Evolutionary conservation across 1,140 invertebrate species (phyloP).

Genomic region (Trichonephila clavipes): DNA sequence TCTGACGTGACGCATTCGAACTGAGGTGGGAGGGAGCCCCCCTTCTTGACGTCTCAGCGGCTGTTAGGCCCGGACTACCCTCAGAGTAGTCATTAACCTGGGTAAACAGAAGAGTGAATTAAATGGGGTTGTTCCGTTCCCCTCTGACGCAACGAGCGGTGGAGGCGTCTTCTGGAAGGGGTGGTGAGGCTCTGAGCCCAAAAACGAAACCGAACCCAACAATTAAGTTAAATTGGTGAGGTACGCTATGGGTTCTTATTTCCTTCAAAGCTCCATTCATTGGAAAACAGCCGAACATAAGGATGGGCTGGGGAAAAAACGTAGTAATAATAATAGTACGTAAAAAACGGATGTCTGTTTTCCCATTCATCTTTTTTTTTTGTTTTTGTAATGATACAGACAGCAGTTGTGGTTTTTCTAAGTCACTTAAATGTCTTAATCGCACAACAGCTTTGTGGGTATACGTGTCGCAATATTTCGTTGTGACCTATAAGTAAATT

Average conservation of each 20-base stretch:
- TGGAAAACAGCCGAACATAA: background rate
- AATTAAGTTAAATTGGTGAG: constrained; percentile 41
- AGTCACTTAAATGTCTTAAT: constrained; percentile 12
- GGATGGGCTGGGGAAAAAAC: background rate
- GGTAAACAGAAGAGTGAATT: constrained; percentile 38
- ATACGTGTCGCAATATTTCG: no score
- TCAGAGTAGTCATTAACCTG: constrained; percentile 25
- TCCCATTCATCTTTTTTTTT: background rate
- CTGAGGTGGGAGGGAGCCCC: background rate
- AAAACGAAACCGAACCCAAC: constrained; percentile 15
- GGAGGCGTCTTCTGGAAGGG: background rate
- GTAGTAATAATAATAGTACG: no score
- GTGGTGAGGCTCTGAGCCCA: background rate
- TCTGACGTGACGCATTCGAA: constrained; percentile 1
- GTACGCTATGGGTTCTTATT: constrained; percentile 26
- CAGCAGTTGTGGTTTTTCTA: background rate
- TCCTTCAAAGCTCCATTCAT: constrained; percentile 1
- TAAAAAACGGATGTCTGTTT: no score
- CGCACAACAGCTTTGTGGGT: background rate
- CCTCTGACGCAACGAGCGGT: background rate
- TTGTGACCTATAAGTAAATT: no score
- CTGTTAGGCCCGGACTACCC: background rate
- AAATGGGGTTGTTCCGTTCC: constrained; percentile 4
- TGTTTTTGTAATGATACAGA: background rate
- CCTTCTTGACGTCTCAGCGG: background rate